Evolutionary conservation across 2,888 invertebrate species (phyloP).

Genomic region (Eupithecia dodoneata): DNA sequence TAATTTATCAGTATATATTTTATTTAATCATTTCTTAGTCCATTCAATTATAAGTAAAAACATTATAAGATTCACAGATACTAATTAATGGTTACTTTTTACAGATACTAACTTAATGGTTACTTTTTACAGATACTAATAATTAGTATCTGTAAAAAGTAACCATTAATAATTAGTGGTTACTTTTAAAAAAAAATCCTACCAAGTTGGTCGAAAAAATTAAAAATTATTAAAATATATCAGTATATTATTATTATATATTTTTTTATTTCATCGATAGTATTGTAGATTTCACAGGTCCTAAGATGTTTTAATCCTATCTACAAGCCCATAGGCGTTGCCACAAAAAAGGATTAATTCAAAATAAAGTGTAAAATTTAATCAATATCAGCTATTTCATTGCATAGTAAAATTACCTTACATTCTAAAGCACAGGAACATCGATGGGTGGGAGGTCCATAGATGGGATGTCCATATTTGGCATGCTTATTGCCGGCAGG

Average conservation of each 20-base stretch:
- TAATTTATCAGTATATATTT: no score
- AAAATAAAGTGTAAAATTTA: not conserved
- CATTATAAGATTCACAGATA: no score
- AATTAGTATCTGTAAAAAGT: no score
- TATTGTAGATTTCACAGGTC: not conserved
- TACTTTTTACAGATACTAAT: no score
- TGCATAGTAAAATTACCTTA: not conserved
- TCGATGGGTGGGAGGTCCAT: slow-evolving; percentile 18
- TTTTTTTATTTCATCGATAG: not conserved
- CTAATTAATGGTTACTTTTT: no score
- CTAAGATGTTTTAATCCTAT: no score
- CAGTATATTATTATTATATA: not conserved
- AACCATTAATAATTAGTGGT: no score
- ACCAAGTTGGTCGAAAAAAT: no score
- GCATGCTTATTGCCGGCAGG: slow-evolving; percentile 8
- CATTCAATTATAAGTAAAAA: no score
- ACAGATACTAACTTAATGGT: no score
- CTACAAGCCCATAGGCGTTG: not conserved
- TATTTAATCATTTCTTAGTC: no score
- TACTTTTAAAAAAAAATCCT: no score
- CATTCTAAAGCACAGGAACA: slow-evolving; percentile 24
- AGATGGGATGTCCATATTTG: slow-evolving; percentile 20
- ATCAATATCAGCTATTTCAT: not conserved
- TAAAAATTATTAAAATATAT: not conserved
- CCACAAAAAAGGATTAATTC: not conserved